A percentile compares a stretch with the other conserved stretches of the same genome.
These are phyloP conservation scores for Pangasius mekongensis DNA, from an alignment of 2,797 vertebrate species.

Conservation along the genomic window DNA sequence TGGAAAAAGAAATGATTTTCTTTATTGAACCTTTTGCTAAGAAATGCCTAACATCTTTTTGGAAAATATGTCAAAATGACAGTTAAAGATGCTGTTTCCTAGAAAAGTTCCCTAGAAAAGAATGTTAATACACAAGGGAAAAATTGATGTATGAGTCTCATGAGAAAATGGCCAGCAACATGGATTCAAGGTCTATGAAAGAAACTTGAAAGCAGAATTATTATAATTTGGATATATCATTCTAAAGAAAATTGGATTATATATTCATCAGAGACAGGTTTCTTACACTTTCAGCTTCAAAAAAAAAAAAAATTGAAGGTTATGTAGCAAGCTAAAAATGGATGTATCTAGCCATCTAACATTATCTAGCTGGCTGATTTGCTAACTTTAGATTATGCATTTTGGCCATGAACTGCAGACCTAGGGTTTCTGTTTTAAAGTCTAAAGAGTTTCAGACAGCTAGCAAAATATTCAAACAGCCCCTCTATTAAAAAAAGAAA, in stretches of 20 bases:
- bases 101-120: not conserved
- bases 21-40: not conserved
- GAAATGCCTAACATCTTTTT: not conserved
- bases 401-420: not conserved
- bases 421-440: not conserved
- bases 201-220: not conserved
- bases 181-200: not conserved
- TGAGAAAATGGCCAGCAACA: not conserved
- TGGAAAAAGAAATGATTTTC: not conserved
- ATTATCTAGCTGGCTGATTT: not conserved
- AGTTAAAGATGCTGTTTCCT: not conserved
- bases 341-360: not conserved
- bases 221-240: not conserved
- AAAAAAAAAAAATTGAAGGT: not conserved
- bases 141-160: not conserved
- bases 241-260: not conserved
- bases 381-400: not conserved
- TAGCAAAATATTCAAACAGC: not conserved
- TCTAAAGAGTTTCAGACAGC: not conserved
- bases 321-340: not conserved
- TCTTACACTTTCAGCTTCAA: not conserved
- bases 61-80: not conserved
- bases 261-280: not conserved
- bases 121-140: not conserved
- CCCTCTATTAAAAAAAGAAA: not conserved